Base-by-base conservation (phyloP, 2,888 invertebrate species). In the Thera britannica region DNA sequence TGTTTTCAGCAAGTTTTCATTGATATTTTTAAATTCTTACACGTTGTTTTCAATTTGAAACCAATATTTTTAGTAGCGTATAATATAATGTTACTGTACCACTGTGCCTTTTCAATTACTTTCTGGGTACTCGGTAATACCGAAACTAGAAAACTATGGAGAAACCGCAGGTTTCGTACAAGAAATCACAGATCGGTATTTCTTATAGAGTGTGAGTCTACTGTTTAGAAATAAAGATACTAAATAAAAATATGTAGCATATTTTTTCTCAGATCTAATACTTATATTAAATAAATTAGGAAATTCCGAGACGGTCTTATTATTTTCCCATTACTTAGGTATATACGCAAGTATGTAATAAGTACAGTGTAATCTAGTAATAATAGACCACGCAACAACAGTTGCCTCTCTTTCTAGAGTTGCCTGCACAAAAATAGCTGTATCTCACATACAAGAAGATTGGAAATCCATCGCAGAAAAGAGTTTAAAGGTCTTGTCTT, bases 81-180 rank as follows among this genome's bases (percentile, higher is more conserved):
- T 65, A 86, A 86, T 70, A 81, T 85, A 58, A n/a, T 84, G 0
- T 72, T 86, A 0, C 77, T 90, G 70, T 93, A 88, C 71, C 87
- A 91, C 51, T 91, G 90, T 76, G 86, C 87, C 0, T 76, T 86
- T 49, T 85, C 92, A 0, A 87, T 88, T 56, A 71, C 83, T 7
- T 93, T 92, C 73, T 93, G 93, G 93, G 78, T 93, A 4, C 88
- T 90, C 65, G 92, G 89, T 1, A 93, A 92, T 67, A 78, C 79
- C 1, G 83, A 83, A 4, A 93, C 93, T 0, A 82, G 92, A 72
- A 78, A 79, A 44, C 64, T 90, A 63, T 93, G 92, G 92, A 79
- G 64, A 60, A 79, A 77, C 57, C 70, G 58, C 9, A 56, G 58
- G 11, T 60, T 54, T 12, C 49, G 54, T 34, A 67, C 48, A 12